These are phyloP conservation scores for Deilephila elpenor DNA, from an alignment of 2,888 invertebrate genomes.

Conservation along the genomic window DNA sequence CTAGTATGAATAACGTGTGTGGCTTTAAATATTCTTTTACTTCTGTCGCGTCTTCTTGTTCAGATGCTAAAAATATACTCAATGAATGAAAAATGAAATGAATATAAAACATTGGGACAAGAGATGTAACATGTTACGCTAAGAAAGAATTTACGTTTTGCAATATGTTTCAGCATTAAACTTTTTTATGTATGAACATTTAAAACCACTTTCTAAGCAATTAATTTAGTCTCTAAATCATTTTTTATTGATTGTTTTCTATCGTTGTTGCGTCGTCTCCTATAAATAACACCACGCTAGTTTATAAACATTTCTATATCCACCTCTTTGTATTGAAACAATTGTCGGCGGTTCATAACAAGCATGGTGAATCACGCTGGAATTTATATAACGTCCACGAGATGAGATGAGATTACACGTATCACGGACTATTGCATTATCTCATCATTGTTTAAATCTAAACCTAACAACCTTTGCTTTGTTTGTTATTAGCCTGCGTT, in stretches of 20 bases:
- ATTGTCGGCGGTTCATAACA: background rate
- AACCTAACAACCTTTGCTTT: conserved; percentile 14
- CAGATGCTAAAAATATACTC: background rate
- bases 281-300: background rate
- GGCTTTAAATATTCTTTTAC: conserved; percentile 24
- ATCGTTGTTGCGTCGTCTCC: background rate
- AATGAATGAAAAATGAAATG: background rate
- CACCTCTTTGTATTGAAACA: conserved; percentile 7
- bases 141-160: too few relatives aligned
- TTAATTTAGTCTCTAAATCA: background rate
- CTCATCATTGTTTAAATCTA: conserved; percentile 34
- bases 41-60: conserved; percentile 15
- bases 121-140: too few relatives aligned
- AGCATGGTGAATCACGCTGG: background rate
- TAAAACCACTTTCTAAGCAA: background rate
- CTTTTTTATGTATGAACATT: background rate
- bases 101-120: too few relatives aligned
- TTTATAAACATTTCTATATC: conserved; percentile 5
- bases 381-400: background rate
- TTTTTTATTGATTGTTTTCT: background rate
- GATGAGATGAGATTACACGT: conserved; percentile 9
- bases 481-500: background rate
- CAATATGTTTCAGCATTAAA: background rate
- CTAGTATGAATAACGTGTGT: conserved; percentile 19
- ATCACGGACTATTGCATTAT: conserved; percentile 15